Evolutionary conservation across 2,113 vertebrate species (phyloP).

Genomic region (Hirundichthys speculiger): DNA sequence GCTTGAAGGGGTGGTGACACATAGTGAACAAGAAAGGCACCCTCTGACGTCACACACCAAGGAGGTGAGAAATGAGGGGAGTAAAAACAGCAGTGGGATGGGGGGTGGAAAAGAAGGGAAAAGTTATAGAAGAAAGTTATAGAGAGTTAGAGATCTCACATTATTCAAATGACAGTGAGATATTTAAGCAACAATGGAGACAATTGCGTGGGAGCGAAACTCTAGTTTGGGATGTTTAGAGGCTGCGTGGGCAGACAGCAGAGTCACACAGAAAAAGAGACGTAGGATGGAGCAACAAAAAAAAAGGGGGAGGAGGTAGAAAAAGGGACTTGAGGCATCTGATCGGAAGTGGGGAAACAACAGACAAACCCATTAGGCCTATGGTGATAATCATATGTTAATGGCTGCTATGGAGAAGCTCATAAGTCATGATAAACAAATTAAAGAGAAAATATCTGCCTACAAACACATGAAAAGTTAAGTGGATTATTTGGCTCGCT

Average conservation of each 20-base stretch:
- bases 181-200: slow-evolving; percentile 68
- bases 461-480: slow-evolving; percentile 61
- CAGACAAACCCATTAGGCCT: slow-evolving; percentile 64
- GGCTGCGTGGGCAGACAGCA: slow-evolving; percentile 32
- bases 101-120: slow-evolving; percentile 17
- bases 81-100: slow-evolving; percentile 6
- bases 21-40: neutral
- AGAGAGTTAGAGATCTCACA: slow-evolving; percentile 10
- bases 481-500: slow-evolving; percentile 60
- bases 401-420: slow-evolving; percentile 60
- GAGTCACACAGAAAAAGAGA: slow-evolving; percentile 29
- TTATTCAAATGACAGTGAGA: slow-evolving; percentile 58
- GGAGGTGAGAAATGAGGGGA: neutral
- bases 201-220: slow-evolving; percentile 41
- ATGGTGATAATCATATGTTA: slow-evolving; percentile 74
- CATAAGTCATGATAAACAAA: slow-evolving; percentile 71
- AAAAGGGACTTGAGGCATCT: slow-evolving; percentile 27
- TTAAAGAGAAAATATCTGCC: slow-evolving; percentile 71
- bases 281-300: slow-evolving; percentile 17
- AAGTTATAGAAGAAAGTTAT: slow-evolving; percentile 36
- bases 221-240: slow-evolving; percentile 44
- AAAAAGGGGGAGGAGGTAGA: slow-evolving; percentile 6
- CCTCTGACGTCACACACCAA: neutral
- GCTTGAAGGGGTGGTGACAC: slow-evolving; percentile 14
- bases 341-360: slow-evolving; percentile 48